Base-by-base conservation (phyloP, 2,113 vertebrate genomes). In the Sphyrna mokarran region DNA sequence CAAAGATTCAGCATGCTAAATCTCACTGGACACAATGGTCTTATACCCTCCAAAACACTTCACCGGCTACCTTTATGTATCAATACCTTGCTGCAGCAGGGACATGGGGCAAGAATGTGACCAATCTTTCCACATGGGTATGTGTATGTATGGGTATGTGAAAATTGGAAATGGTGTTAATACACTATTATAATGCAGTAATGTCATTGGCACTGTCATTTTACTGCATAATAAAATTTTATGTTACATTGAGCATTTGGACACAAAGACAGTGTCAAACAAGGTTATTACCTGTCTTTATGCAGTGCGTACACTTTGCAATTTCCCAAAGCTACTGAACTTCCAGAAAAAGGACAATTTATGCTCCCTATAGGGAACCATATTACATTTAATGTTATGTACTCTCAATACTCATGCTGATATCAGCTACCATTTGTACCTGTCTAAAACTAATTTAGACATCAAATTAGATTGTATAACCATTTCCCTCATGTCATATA, bases 361-460 rank as follows among this genome's bases (percentile, higher is more conserved):
- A 72, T 33, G 94, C 54, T 72, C 43, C 43, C 69, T 95, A 72
- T 54, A 76, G 94, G 89, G 94, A 95, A 40, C 69, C 43, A 95
- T 72, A 70, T 72, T 48, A 95, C 68, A 29, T 95, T 95, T 72
- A 95, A 72, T 76, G 43, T 95, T 95, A 72, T 95, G 94, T 95
- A 95, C 43, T 95, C 40, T 94, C 94, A 33, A 48, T 95, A 69
- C 40, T 72, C 69, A 7, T 18, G 68, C 37, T 72, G 69, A 95
- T 95, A 95, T 72, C 40, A 33, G 37, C 94, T 95, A 48, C n/a
- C 68, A 76, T 95, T 95, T 95, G 94, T 95, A 95, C 94, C 94
- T 95, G 94, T 95, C 94, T 72, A 26, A 13, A 95, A 95, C 94
- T 95, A 95, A 95, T 95, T 95, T 95, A 95, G 69, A 95, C 94